Percentiles rank a stretch among this genome's conserved stretches.
These are phyloP conservation scores for Drosophila pegasa DNA, from an alignment of 2,888 invertebrate species.

Conservation along the genomic window DNA sequence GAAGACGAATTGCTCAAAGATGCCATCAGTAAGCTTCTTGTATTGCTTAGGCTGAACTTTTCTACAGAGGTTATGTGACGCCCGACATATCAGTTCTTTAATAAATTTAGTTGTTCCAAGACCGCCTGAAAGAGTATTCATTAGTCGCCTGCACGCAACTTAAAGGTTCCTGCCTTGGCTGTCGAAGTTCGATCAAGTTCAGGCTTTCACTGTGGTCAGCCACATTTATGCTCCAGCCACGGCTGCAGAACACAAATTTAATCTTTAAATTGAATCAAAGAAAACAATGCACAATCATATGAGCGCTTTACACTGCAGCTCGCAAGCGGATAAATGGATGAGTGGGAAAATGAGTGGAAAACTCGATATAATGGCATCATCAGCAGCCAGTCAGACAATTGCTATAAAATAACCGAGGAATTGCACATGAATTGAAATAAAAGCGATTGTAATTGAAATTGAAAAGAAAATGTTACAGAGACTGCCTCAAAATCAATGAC, in stretches of 20 bases:
- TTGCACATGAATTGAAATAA: constrained; percentile 60
- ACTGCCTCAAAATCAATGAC: constrained; percentile 18
- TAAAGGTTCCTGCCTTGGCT: too few relatives aligned
- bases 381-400: constrained; percentile 53
- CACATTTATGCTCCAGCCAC: background rate
- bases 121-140: too few relatives aligned
- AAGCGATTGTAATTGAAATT: constrained; percentile 66
- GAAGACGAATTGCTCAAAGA: background rate
- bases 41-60: background rate
- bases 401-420: constrained; percentile 62
- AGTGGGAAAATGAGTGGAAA: background rate
- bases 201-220: background rate
- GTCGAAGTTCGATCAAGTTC: background rate
- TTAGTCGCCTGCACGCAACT: too few relatives aligned
- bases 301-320: constrained; percentile 44
- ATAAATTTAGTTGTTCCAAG: background rate
- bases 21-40: background rate
- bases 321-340: constrained; percentile 11
- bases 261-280: constrained; percentile 44
- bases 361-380: constrained; percentile 15
- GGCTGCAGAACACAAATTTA: constrained; percentile 6
- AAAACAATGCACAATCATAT: constrained; percentile 60
- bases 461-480: constrained; percentile 32
- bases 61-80: background rate
- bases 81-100: background rate